Conservation (phyloP, 2,113 vertebrate species). For the Gymnocephalus cernua region DNA sequence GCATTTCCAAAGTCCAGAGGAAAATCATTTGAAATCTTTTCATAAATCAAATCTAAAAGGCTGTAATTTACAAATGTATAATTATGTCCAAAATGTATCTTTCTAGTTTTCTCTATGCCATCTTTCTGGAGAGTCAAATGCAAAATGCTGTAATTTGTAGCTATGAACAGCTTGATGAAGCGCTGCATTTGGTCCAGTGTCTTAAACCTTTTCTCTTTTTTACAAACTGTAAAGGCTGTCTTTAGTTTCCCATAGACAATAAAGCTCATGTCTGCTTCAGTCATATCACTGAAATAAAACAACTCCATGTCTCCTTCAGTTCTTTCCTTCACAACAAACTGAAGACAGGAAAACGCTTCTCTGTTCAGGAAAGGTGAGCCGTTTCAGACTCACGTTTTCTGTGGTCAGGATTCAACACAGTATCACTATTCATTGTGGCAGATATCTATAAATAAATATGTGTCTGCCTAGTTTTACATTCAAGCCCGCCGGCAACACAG, state of each 20-base stretch:
- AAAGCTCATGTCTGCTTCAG: constrained; percentile 27
- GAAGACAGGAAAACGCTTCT: constrained; percentile 11
- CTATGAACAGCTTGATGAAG: constrained; percentile 9
- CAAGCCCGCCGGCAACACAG: constrained; percentile 55
- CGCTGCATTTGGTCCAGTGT: constrained; percentile 40
- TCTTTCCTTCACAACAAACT: constrained; percentile 22
- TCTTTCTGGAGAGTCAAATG: constrained; percentile 13
- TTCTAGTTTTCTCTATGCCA: background rate
- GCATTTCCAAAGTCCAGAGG: constrained; percentile 28
- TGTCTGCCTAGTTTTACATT: constrained; percentile 74
- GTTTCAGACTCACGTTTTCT: constrained; percentile 14
- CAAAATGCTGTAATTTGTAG: constrained; percentile 19
- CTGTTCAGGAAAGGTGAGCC: constrained; percentile 5
- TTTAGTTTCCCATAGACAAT: constrained; percentile 4
- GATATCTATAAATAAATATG: constrained; percentile 41
- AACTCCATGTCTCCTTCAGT: background rate
- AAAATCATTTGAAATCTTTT: constrained; percentile 21
- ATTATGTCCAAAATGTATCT: background rate
- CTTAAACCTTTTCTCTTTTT: constrained; percentile 35
- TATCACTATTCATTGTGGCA: constrained; percentile 20
- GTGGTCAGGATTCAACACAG: constrained; percentile 13
- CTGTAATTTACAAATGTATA: constrained; percentile 22
- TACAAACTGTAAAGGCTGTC: constrained; percentile 35
- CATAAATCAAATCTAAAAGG: constrained; percentile 8
- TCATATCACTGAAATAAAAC: constrained; percentile 39